Conservation (phyloP, 1,140 invertebrate genomes). For the Oppia nitens region DNA sequence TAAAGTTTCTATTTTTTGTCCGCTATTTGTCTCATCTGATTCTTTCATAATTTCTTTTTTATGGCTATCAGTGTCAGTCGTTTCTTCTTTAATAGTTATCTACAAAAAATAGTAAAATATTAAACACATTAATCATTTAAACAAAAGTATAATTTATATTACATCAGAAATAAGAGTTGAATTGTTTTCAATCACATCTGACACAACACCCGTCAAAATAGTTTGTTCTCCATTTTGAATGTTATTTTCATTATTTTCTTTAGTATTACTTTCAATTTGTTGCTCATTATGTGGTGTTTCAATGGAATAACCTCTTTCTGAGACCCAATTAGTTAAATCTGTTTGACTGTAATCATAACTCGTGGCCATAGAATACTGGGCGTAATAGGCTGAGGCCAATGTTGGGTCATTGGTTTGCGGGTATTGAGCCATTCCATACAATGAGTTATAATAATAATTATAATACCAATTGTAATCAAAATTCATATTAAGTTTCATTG, state of each 20-base stretch:
- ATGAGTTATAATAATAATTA: constrained; percentile 11
- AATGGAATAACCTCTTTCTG: constrained; percentile 2
- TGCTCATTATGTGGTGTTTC: not conserved
- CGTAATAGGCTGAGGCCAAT: constrained; percentile 7
- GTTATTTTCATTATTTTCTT: not conserved
- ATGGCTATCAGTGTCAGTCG: not conserved
- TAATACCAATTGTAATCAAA: constrained; percentile 15
- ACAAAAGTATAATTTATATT: too few relatives aligned
- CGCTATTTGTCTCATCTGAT: not conserved
- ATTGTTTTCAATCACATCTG: not conserved
- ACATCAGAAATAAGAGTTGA: not conserved
- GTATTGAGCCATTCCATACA: constrained; percentile 2
- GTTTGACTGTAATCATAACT: constrained; percentile 10
- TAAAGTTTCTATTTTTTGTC: not conserved
- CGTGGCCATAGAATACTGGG: constrained; percentile 13
- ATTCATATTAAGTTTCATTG: constrained; percentile 8
- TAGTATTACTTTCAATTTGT: not conserved
- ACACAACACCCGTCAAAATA: not conserved
- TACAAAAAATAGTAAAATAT: too few relatives aligned
- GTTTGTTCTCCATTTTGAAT: not conserved
- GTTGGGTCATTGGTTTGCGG: not conserved
- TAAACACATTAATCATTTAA: not conserved
- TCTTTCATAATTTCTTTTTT: not conserved
- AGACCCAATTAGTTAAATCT: constrained; percentile 8
- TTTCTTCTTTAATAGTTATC: too few relatives aligned